Evolutionary conservation across 2,888 invertebrate species (phyloP).

Genomic region (Chouioia cunea): DNA sequence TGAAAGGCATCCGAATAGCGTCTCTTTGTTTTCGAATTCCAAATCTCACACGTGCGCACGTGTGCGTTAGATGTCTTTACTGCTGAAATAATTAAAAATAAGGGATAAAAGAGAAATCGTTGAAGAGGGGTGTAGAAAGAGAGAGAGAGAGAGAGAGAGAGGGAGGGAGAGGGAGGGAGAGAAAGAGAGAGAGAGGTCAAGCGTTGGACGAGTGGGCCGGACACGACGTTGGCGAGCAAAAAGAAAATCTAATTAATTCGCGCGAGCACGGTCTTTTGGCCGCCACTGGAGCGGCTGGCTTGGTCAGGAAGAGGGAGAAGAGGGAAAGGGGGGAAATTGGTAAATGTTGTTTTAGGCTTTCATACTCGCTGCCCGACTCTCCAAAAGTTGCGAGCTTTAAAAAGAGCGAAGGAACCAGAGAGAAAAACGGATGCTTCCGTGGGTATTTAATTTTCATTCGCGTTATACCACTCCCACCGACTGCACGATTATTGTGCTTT

Average conservation of each 20-base stretch:
- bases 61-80: too few species aligned
- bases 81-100: conserved; percentile 56
- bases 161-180: background rate
- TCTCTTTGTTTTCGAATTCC: conserved; percentile 43
- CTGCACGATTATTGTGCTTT: background rate
- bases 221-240: conserved; percentile 35
- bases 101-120: conserved; percentile 55
- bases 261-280: conserved; percentile 26
- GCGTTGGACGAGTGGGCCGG: conserved; percentile 12
- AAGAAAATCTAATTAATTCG: conserved; percentile 49
- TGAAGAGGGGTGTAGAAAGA: conserved; percentile 47
- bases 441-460: background rate
- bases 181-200: background rate
- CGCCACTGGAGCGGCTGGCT: background rate
- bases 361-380: conserved; percentile 45
- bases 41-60: too few species aligned
- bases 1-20: background rate
- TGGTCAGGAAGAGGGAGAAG: too few species aligned
- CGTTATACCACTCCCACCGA: background rate
- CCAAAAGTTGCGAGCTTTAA: conserved; percentile 40
- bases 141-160: conserved; percentile 36
- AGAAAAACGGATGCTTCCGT: too few species aligned
- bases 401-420: conserved; percentile 23
- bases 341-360: conserved; percentile 59
- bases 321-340: conserved; percentile 41